A percentile compares a stretch with the other conserved stretches of the same genome.
Conservation (phyloP, 1,140 invertebrate species). For the Leptopilina clavipes region DNA sequence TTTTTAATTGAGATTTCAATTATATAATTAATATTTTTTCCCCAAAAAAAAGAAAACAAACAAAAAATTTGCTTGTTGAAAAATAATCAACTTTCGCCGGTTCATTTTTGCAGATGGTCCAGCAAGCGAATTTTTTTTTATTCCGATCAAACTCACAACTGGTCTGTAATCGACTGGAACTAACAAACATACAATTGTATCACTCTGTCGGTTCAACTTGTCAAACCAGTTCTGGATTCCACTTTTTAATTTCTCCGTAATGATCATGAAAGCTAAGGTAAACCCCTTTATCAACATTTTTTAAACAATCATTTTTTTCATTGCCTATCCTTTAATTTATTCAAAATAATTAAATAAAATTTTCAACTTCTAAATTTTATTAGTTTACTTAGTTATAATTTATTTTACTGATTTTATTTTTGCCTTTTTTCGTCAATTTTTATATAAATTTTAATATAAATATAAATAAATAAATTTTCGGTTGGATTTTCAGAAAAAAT, state of each 20-base stretch:
- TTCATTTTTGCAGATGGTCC: conserved; percentile 11
- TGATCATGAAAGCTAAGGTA: neutral
- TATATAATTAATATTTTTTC: neutral
- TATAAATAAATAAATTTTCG: too few species aligned
- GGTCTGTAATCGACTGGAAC: conserved; percentile 15
- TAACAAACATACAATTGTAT: conserved; percentile 17
- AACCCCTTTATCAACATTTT: too few species aligned
- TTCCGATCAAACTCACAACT: neutral
- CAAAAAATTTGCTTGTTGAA: neutral
- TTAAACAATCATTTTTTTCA: too few species aligned
- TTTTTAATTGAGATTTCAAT: neutral
- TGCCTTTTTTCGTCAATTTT: too few species aligned
- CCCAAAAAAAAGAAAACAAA: neutral
- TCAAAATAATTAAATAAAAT: too few species aligned
- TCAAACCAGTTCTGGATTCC: conserved; percentile 5
- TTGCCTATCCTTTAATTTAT: too few species aligned
- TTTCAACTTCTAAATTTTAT: too few species aligned
- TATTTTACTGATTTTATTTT: too few species aligned
- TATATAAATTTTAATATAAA: too few species aligned
- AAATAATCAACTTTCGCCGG: neutral
- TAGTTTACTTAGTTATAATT: too few species aligned
- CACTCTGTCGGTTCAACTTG: conserved; percentile 3
- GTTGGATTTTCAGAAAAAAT: too few species aligned
- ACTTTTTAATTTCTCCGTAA: conserved; percentile 7
- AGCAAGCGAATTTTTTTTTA: neutral